Conservation (phyloP, 2,888 invertebrate genomes). For the Yponomeuta sedellus region DNA sequence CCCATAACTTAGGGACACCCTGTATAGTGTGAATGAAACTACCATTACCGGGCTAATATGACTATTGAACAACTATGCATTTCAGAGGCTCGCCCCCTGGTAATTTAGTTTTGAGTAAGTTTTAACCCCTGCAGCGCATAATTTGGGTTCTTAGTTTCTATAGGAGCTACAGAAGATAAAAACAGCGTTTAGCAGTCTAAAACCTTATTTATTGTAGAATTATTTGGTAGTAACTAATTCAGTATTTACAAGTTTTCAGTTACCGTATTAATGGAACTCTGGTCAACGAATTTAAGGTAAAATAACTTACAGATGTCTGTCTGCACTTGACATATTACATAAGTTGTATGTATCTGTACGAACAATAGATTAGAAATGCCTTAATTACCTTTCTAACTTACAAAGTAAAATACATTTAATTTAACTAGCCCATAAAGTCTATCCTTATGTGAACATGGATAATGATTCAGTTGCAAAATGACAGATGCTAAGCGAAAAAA, state of each 20-base stretch:
- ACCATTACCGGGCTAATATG: too few relatives aligned
- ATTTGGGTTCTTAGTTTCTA: too few relatives aligned
- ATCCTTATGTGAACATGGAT: not conserved
- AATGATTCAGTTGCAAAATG: not conserved
- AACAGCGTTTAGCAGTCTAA: conserved; percentile 31
- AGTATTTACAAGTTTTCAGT: conserved; percentile 56
- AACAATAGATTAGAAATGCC: not conserved
- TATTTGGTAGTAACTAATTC: conserved; percentile 62
- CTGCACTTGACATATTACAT: not conserved
- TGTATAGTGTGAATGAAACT: too few relatives aligned
- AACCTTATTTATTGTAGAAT: conserved; percentile 37
- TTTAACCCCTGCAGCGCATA: too few relatives aligned
- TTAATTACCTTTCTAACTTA: not conserved
- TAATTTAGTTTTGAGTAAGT: too few relatives aligned
- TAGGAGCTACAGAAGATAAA: conserved; percentile 18
- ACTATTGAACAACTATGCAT: too few relatives aligned
- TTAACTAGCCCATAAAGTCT: not conserved
- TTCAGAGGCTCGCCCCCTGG: too few relatives aligned
- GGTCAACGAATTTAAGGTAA: not conserved
- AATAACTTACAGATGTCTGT: not conserved
- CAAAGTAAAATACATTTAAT: not conserved
- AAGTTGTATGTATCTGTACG: not conserved
- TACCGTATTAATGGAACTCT: conserved; percentile 30
- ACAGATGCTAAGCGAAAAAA: not conserved
- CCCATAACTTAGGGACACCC: too few relatives aligned